phyloP scores from a whole-genome alignment of 2,888 invertebrate genomes.

The Polylopha cassiicola region DNA sequence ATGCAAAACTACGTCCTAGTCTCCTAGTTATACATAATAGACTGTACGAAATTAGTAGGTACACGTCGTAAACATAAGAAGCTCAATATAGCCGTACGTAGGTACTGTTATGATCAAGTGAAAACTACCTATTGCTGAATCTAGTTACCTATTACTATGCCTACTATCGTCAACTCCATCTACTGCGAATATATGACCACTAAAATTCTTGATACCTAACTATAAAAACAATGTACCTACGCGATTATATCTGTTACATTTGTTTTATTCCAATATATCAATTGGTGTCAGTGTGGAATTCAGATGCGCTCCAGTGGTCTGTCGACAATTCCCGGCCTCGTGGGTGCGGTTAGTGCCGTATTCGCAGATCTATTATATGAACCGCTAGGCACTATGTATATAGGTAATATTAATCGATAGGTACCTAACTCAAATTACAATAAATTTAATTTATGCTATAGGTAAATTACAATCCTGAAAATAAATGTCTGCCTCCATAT shows the following conservation, averaged over 20 bases:
- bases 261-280: slow-evolving; percentile 18
- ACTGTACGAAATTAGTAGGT: no score
- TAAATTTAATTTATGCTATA: no score
- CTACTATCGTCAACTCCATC: no score
- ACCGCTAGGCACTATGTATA: neutral
- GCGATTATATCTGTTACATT: slow-evolving; percentile 24
- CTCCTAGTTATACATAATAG: slow-evolving; percentile 23
- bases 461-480: no score
- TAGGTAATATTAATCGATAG: no score
- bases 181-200: no score
- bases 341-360: slow-evolving; percentile 32
- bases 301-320: slow-evolving; percentile 36
- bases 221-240: slow-evolving; percentile 20
- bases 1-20: slow-evolving; percentile 38
- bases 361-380: neutral
- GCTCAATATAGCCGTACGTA: no score
- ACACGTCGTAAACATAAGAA: no score
- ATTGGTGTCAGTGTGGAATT: slow-evolving; percentile 27
- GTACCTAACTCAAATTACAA: slow-evolving; percentile 1
- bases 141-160: no score
- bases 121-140: no score
- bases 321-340: slow-evolving; percentile 27
- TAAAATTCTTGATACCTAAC: slow-evolving; percentile 12
- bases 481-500: no score
- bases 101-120: no score